phyloP scores from a whole-genome alignment of 2,888 invertebrate genomes.

The Agrochola litura region DNA sequence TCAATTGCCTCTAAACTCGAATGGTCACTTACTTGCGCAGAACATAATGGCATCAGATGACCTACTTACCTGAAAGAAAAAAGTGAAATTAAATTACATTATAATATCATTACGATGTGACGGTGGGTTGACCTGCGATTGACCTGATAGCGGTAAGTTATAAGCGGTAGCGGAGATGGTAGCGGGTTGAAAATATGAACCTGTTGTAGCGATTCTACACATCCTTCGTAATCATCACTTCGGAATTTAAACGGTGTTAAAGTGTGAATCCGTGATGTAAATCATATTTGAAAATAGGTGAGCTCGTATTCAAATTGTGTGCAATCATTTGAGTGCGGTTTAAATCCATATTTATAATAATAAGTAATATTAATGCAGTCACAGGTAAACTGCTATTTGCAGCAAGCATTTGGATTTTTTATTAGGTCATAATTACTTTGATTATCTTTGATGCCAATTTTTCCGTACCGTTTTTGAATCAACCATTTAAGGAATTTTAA shows the following conservation, averaged over 20 bases:
- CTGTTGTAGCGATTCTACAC: background rate
- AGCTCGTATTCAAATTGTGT: background rate
- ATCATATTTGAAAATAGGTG: background rate
- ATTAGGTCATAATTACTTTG: background rate
- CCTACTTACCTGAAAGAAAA: constrained; percentile 87
- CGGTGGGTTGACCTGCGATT: constrained; percentile 82
- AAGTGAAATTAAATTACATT: constrained; percentile 86
- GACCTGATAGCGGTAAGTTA: constrained; percentile 75
- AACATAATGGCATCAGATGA: constrained; percentile 65
- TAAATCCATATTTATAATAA: background rate
- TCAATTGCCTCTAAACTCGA: constrained; percentile 32
- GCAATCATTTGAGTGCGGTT: background rate
- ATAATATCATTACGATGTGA: constrained; percentile 85
- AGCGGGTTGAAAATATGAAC: background rate
- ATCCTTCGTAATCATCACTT: background rate
- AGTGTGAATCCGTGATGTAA: background rate
- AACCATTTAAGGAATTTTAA: background rate
- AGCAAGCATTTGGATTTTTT: background rate
- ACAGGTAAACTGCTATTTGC: background rate
- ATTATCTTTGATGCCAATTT: background rate
- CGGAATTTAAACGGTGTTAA: background rate
- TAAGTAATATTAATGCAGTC: background rate
- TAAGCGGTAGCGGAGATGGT: constrained; percentile 61
- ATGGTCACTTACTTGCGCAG: constrained; percentile 37
- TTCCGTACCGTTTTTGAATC: background rate